Percentiles rank a stretch among this genome's conserved stretches.
These are phyloP conservation scores for Contarinia nasturtii DNA, from an alignment of 1,140 invertebrate genomes.

Conservation along the genomic window DNA sequence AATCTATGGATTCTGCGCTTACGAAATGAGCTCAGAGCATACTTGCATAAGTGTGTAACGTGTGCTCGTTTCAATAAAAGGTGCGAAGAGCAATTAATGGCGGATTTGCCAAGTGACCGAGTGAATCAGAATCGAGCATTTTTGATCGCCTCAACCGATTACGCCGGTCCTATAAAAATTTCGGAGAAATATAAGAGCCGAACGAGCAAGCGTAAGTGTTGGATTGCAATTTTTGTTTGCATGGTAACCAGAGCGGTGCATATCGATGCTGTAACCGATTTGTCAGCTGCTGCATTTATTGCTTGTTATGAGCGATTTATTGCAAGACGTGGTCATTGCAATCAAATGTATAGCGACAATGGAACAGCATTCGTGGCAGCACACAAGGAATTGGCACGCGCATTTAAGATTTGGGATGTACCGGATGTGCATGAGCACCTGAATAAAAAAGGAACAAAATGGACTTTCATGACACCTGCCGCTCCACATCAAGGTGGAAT, in stretches of 20 bases:
- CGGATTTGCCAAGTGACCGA: too few relatives aligned
- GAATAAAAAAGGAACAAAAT: constrained; percentile 2
- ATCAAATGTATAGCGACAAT: neutral
- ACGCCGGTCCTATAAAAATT: too few relatives aligned
- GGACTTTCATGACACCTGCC: constrained; percentile 7
- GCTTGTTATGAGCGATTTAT: neutral
- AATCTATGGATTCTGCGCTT: too few relatives aligned
- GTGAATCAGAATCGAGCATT: too few relatives aligned
- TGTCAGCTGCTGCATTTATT: neutral
- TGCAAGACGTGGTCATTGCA: neutral
- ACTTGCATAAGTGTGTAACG: too few relatives aligned
- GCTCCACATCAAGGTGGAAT: constrained; percentile 9
- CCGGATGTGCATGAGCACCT: too few relatives aligned
- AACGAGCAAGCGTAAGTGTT: neutral
- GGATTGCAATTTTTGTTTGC: neutral
- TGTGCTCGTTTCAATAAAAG: too few relatives aligned
- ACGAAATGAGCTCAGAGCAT: too few relatives aligned
- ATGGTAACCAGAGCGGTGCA: neutral
- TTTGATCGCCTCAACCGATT: too few relatives aligned
- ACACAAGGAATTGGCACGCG: neutral
- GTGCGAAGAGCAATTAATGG: too few relatives aligned
- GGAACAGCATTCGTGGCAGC: neutral
- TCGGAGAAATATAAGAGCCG: too few relatives aligned
- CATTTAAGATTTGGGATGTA: too few relatives aligned
- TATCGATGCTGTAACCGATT: neutral